phyloP scores from a whole-genome alignment of 2,113 vertebrate genomes.

The Paraplagusia blochii region DNA sequence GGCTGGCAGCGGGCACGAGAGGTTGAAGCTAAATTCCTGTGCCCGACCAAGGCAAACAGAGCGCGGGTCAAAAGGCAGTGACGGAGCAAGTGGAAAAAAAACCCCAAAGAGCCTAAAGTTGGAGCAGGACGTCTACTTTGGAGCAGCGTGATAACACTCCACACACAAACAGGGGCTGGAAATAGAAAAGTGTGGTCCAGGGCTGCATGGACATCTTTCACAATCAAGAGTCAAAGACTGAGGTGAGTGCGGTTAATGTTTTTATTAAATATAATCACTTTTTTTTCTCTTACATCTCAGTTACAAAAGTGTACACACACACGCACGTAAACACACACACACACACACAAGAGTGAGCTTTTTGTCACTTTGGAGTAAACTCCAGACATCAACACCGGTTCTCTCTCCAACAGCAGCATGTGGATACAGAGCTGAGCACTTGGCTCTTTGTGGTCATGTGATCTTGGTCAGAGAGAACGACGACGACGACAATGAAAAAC shows the following conservation, averaged over 20 bases:
- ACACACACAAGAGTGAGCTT: conserved; percentile 58
- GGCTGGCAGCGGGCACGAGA: conserved; percentile 68
- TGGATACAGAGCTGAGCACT: conserved; percentile 41
- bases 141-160: conserved; percentile 64
- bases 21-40: conserved; percentile 63
- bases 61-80: conserved; percentile 72
- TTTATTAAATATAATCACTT: conserved; percentile 76
- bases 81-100: conserved; percentile 8
- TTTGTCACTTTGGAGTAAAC: conserved; percentile 74
- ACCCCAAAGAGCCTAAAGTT: conserved; percentile 66
- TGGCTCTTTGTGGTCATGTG: conserved; percentile 57
- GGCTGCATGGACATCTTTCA: conserved; percentile 33
- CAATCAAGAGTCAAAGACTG: conserved; percentile 23
- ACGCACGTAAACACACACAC: conserved; percentile 38
- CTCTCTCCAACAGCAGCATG: conserved; percentile 72
- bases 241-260: conserved; percentile 63
- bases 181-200: conserved; percentile 36
- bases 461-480: conserved; percentile 56
- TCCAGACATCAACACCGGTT: conserved; percentile 47
- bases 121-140: conserved; percentile 57
- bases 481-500: conserved; percentile 25
- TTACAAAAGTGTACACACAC: conserved; percentile 75
- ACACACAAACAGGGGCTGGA: conserved; percentile 35
- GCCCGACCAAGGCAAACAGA: conserved; percentile 74
- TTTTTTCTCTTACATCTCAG: conserved; percentile 60